Evolutionary conservation across 2,888 invertebrate genomes (phyloP), one percentile per base, ranked within the genome.

Genomic region (Icerya purchasi): DNA sequence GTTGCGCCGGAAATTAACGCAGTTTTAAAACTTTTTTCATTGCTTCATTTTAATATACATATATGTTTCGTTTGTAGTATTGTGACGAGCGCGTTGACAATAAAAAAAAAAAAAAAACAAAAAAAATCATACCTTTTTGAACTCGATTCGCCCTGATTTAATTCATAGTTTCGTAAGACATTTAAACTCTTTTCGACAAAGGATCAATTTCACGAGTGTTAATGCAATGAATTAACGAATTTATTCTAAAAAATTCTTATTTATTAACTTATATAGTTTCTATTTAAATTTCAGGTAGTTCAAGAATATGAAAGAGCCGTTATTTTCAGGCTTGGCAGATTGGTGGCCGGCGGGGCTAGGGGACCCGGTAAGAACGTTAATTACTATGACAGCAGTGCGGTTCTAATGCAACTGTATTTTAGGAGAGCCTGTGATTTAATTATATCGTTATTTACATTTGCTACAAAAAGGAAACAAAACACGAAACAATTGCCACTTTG

Each of bases 251-350:
- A 50, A 50, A 19, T n/a, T 50, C 18, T n/a, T n/a, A 18, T n/a
- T 50, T 50, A 19, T 50, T 50, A n/a, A 18, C n/a, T 50, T 18
- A 18, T n/a, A n/a, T 50, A 50, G 19, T 19, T 50, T 50, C 50
- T 18, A 50, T n/a, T n/a, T 50, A 50, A 50, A 50, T 50, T 64
- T 18, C 68, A 93, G 92, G 92, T 94, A 50, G 92, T 94, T 1
- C 91, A 91, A 70, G 93, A 94, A 69, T 94, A 94, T 71, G 93
- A 94, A 72, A 77, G 94, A 63, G 93, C 93, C 0, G 93, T 94
- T 49, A 94, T 94, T 71, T 94, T 94, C 71, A 81, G 93, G 56
- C 75, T 94, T 60, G 93, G 93, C 3, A 78, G 93, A 61, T 77
- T 93, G 24, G 75, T 91, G 57, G 82, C 88, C 1, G 93, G 93